Conservation (phyloP, 2,888 invertebrate genomes). For the Philaethria dido region DNA sequence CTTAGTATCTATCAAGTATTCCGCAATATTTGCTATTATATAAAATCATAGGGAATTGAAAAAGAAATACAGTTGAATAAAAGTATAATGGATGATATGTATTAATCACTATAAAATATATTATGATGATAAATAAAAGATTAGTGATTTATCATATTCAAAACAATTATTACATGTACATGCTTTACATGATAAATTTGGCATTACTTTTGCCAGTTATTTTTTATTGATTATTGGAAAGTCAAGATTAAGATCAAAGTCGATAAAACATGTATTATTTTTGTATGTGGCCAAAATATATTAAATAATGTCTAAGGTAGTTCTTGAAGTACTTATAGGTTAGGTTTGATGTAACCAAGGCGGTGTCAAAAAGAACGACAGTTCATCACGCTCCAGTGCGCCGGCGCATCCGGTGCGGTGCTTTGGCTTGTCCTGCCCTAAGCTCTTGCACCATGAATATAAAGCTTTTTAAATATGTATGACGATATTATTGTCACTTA, state of each 20-base stretch:
- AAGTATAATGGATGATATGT: not conserved
- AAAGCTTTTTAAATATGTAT: constrained; percentile 40
- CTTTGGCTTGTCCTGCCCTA: constrained; percentile 40
- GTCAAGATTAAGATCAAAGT: not conserved
- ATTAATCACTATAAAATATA: not conserved
- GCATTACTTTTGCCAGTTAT: not conserved
- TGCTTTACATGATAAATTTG: not conserved
- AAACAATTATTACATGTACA: not conserved
- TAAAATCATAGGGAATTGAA: not conserved
- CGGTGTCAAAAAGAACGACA: constrained; percentile 58
- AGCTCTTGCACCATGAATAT: constrained; percentile 43
- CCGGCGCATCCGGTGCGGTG: constrained; percentile 62
- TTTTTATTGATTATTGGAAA: not conserved
- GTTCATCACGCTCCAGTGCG: constrained; percentile 61
- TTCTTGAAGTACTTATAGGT: constrained; percentile 15
- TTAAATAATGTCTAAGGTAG: not conserved
- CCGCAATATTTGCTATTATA: not conserved
- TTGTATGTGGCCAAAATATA: not conserved
- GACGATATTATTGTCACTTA: constrained; percentile 31
- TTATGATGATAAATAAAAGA: not conserved
- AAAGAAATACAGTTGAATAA: not conserved
- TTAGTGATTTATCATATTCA: not conserved
- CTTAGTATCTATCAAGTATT: not conserved
- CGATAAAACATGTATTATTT: not conserved
- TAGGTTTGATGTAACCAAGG: constrained; percentile 27